A percentile compares a stretch with the other conserved stretches of the same genome.
Conservation (phyloP, 1,140 invertebrate genomes). For the Conus betulinus region DNA sequence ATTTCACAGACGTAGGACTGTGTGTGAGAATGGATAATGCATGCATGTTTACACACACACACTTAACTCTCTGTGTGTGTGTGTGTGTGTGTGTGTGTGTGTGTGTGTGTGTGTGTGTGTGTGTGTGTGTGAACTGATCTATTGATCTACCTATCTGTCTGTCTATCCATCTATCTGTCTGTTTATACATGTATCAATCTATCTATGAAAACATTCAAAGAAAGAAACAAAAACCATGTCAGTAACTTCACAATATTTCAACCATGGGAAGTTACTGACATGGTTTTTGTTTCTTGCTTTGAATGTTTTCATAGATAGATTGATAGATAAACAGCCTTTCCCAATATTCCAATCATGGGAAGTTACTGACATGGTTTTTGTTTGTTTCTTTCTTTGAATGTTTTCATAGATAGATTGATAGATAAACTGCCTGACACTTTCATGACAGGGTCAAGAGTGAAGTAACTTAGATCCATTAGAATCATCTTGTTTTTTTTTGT, state of each 20-base stretch:
- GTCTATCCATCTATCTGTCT: neutral
- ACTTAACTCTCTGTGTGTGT: neutral
- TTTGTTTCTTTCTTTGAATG: too few relatives aligned
- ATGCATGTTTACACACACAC: too few relatives aligned
- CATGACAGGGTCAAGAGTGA: too few relatives aligned
- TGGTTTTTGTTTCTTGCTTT: too few relatives aligned
- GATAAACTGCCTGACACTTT: neutral
- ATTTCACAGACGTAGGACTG: neutral
- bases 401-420: neutral
- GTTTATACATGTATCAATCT: neutral
- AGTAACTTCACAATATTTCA: too few relatives aligned
- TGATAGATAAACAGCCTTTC: neutral
- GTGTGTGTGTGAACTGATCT: neutral
- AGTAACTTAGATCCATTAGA: too few relatives aligned
- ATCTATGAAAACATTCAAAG: neutral
- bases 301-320: neutral
- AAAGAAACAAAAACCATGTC: too few relatives aligned
- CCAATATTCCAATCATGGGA: too few relatives aligned
- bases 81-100: neutral
- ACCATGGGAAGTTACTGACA: too few relatives aligned
- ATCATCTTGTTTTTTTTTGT: too few relatives aligned
- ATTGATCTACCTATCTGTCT: neutral
- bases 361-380: too few relatives aligned
- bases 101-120: conserved; percentile 7
- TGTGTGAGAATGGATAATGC: too few relatives aligned